Evolutionary conservation across 2,113 vertebrate genomes (phyloP), one percentile per base, ranked within the genome.

Genomic region (Phalacrocorax pelagicus): DNA sequence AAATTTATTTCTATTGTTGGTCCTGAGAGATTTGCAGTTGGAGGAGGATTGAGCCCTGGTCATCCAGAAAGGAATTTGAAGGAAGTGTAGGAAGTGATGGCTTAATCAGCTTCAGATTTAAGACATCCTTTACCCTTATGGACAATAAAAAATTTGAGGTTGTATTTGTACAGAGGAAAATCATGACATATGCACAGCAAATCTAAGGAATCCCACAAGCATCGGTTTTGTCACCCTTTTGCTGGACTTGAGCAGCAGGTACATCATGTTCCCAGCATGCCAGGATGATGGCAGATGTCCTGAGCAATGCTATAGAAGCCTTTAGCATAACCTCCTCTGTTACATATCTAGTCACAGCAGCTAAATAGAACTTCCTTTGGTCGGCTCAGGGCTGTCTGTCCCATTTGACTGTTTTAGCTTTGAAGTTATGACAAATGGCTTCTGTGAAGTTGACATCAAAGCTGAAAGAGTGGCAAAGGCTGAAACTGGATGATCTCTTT

Each of bases 261-360:
- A 73, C 32, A 14, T 1, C 0, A 1, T 55, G 26, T 61, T 36
- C 20, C 16, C 40, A 57, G 52, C 4, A 14, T 6, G 16, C 12
- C 49, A 69, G 23, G 34, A 23, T n/a, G 44, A 65, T 65, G 55
- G 21, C 36, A 80, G 32, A 55, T 51, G 57, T 80, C 62, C 62
- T 62, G 51, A 71, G 51, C 34, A n/a, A 26, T 24, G 62, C 12
- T 2, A 0, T 6, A 15, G 58, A 44, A 88, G 7, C 34, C 16
- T 40, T 65, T 34, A 87, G 26, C 15, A 52, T 47, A 32, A 29
- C 11, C 15, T 72, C 22, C 52, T 51, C 34, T 27, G 12, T 72
- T 62, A 52, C 23, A 38, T 10, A 10, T 27, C 47, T 51, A 22
- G 13, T 32, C 78, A 85, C 34, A 52, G 74, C 3, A 5, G 21